A percentile compares a stretch with the other conserved stretches of the same genome.
Conservation (phyloP, 2,797 vertebrate genomes). For the Tragelaphus oryx region DNA sequence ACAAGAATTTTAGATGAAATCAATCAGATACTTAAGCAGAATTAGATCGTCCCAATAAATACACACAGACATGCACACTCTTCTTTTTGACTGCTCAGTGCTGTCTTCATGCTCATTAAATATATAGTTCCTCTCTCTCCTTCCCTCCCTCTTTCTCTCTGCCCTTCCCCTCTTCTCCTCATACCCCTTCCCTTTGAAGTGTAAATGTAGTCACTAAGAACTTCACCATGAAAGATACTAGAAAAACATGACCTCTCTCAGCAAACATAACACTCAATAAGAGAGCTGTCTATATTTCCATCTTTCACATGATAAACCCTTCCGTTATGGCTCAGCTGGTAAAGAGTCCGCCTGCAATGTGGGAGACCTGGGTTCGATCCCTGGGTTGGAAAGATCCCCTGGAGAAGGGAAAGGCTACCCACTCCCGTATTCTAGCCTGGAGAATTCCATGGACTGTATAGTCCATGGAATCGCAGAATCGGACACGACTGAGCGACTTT, state of each 20-base stretch:
- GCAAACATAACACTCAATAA: not conserved
- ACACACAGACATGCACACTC: not conserved
- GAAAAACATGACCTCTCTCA: not conserved
- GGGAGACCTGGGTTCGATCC: no score
- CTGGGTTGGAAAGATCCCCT: no score
- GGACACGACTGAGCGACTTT: no score
- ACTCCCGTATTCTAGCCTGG: no score
- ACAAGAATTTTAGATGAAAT: conserved; percentile 31
- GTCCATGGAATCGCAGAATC: no score
- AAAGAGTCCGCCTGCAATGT: no score
- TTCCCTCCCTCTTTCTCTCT: not conserved
- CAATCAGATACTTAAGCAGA: not conserved
- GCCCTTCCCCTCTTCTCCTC: not conserved
- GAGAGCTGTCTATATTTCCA: not conserved
- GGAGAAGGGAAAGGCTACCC: no score
- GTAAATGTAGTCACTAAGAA: not conserved
- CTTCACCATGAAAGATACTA: not conserved
- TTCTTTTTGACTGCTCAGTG: not conserved
- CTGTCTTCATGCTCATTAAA: not conserved
- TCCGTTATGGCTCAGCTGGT: no score
- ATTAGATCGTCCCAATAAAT: not conserved
- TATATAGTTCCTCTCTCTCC: not conserved
- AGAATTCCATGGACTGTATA: no score
- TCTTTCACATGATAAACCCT: not conserved
- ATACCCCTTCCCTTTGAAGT: not conserved